Conservation (phyloP, 2,888 invertebrate species). For the Elgonia sp. region DNA sequence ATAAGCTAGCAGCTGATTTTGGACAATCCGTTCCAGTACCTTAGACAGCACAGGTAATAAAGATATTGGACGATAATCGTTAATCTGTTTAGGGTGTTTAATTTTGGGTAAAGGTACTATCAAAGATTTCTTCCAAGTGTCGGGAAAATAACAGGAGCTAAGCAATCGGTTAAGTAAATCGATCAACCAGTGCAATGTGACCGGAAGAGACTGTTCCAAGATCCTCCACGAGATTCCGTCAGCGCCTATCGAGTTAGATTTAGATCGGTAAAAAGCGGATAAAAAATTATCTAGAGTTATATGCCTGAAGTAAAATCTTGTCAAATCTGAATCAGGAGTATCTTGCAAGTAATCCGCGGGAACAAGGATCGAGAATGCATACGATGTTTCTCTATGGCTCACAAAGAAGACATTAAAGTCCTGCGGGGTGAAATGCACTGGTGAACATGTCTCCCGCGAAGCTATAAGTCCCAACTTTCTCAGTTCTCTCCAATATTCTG, state of each 20-base stretch:
- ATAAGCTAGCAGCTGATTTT: neutral
- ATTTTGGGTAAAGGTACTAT: neutral
- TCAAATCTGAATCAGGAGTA: neutral
- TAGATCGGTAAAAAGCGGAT: neutral
- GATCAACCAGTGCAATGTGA: neutral
- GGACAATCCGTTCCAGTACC: too few species aligned
- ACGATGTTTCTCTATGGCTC: neutral
- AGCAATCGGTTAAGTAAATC: neutral
- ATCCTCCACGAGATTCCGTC: neutral
- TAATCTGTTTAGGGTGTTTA: neutral
- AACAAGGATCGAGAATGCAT: neutral
- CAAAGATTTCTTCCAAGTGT: neutral
- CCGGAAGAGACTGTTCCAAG: neutral
- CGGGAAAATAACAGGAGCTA: neutral
- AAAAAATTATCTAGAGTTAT: neutral
- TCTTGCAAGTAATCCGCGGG: neutral
- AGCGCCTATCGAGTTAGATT: neutral
- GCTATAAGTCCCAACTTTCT: neutral
- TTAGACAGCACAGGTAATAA: too few species aligned
- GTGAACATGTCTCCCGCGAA: neutral
- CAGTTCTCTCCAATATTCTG: neutral
- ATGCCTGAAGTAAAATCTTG: neutral
- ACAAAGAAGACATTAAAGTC: neutral
- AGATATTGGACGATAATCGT: neutral
- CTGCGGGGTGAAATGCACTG: neutral